Base-by-base conservation (phyloP, 2,797 vertebrate genomes). In the Cirrhinus molitorella region DNA sequence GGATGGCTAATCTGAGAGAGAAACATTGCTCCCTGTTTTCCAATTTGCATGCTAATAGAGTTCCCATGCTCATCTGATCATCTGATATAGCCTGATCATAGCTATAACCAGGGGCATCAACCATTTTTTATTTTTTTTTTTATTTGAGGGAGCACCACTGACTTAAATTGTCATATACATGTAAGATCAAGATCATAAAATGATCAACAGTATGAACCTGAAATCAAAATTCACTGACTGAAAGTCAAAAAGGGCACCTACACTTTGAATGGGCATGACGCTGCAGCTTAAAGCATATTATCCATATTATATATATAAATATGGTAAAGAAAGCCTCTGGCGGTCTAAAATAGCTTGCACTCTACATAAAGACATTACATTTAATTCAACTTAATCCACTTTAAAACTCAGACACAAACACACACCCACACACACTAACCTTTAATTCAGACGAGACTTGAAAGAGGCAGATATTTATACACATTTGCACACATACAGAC, bases 31-130 rank as follows among this genome's bases (percentile, higher is more conserved):
- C 83, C 83, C 74, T 88, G 83, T 90, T 92, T 93, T 93, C 91
- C 90, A 91, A 94, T 94, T 94, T 94, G 92, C 92, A 94, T 95
- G 91, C 88, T 94, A 94, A 94, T 94, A 89, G 85, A 85, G 83
- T 89, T 89, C 87, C 88, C 91, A 93, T 91, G 94, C 92, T 90
- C 90, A 93, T 93, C 89, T 92, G 87, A 57, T 75, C 21, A 75
- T 75, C 72, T 75, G 51, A 86, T 85, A 91, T 75, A 88, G 88
- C 83, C 88, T 80, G 87, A 89, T 87, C 90, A 87, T 91, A 88
- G 87, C 87, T 91, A 89, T 90, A 86, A 88, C 87, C 66, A 80
- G 51, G 19, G 51, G 66, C 79, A 70, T 45, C 17, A 80, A 57
- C 51, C 66, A 3, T 80, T 76, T 55, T 43, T n/a, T 55, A n/a